These are phyloP conservation scores for Ladona fulva DNA, from an alignment of 1,140 invertebrate species.

Conservation along the genomic window DNA sequence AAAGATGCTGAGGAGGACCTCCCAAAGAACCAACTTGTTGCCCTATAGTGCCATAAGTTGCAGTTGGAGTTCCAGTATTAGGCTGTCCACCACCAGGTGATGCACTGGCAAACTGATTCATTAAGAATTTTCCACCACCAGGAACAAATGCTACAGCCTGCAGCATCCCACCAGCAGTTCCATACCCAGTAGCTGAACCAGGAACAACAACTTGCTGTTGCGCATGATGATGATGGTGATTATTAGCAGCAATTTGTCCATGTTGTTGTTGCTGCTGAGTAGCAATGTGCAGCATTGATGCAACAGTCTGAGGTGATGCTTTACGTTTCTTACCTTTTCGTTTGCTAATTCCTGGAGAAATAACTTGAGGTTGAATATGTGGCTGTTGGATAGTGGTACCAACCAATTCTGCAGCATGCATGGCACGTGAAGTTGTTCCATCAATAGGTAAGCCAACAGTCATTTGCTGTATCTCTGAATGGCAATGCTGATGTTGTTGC, in stretches of 20 bases:
- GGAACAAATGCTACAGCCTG: constrained; percentile 67
- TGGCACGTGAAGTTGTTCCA: constrained; percentile 18
- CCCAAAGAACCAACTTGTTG: background rate
- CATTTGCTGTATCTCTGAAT: background rate
- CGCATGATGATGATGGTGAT: constrained; percentile 1
- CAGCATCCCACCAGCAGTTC: constrained; percentile 29
- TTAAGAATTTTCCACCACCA: constrained; percentile 31
- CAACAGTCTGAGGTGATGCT: constrained; percentile 55
- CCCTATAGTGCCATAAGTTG: background rate
- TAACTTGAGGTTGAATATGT: background rate
- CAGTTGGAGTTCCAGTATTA: background rate
- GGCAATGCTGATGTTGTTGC: constrained; percentile 2
- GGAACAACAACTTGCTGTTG: background rate
- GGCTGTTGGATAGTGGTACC: background rate
- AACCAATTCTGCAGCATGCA: constrained; percentile 14
- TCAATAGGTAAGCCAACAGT: constrained; percentile 21
- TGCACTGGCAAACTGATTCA: background rate
- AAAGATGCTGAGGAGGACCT: constrained; percentile 46
- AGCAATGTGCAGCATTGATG: constrained; percentile 63
- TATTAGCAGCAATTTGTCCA: background rate
- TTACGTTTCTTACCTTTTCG: constrained; percentile 67
- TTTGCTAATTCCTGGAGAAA: constrained; percentile 35
- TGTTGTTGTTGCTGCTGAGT: constrained; percentile 46
- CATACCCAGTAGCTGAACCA: background rate
- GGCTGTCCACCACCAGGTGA: background rate